Conservation (phyloP, 2,113 vertebrate genomes). For the Eidolon helvum region DNA sequence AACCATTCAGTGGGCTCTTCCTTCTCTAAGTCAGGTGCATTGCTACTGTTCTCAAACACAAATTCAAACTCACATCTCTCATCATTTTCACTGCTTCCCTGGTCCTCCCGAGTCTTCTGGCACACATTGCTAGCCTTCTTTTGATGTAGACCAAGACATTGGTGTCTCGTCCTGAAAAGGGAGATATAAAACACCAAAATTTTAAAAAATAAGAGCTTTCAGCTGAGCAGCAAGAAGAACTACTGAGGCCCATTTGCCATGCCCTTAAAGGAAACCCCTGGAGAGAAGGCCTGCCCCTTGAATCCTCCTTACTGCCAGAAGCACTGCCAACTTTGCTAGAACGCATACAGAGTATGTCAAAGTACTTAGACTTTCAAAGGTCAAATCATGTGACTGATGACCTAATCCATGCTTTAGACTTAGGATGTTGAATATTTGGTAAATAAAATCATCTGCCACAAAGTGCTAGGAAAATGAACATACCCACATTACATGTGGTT, state of each 20-base stretch:
- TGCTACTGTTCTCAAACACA: neutral
- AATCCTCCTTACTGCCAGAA: neutral
- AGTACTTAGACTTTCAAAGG: constrained; percentile 36
- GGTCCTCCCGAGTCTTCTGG: constrained; percentile 96
- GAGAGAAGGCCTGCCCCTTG: neutral
- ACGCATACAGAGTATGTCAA: neutral
- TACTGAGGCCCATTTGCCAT: constrained; percentile 37
- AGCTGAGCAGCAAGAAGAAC: constrained; percentile 40
- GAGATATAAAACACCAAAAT: constrained; percentile 61
- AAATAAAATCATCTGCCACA: constrained; percentile 60
- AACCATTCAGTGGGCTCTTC: neutral
- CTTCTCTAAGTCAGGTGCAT: neutral
- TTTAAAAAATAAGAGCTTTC: constrained; percentile 27
- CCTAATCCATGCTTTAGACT: constrained; percentile 10
- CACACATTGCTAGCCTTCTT: constrained; percentile 98
- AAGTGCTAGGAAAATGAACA: neutral
- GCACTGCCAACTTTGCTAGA: neutral
- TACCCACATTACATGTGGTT: neutral
- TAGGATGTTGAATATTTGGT: neutral
- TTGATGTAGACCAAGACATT: constrained; percentile 99
- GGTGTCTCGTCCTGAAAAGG: constrained; percentile 93
- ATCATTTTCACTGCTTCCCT: constrained; percentile 99
- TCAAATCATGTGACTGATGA: constrained; percentile 34
- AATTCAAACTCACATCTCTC: constrained; percentile 94
- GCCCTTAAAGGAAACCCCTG: constrained; percentile 25